phyloP scores from a whole-genome alignment of 1,140 invertebrate genomes.

The Bombus picipes region DNA sequence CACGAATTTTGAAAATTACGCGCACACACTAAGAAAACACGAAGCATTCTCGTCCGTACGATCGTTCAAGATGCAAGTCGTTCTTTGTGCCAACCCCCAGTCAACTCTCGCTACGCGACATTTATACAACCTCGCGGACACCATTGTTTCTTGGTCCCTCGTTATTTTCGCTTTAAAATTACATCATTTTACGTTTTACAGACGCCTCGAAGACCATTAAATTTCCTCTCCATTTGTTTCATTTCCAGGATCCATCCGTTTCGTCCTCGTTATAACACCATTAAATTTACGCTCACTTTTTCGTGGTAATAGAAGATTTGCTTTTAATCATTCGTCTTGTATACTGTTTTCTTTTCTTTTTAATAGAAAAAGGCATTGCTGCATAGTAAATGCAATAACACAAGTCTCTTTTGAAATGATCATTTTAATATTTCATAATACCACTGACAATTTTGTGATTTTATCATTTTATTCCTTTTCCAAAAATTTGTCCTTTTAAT shows the following conservation, averaged over 20 bases:
- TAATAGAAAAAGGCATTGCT: neutral
- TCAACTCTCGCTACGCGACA: neutral
- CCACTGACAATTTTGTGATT: neutral
- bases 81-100: neutral
- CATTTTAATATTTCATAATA: neutral
- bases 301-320: neutral
- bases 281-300: neutral
- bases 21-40: neutral
- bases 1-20: conserved; percentile 24
- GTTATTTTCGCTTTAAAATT: conserved; percentile 4
- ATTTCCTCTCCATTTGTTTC: neutral
- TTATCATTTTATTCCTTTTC: neutral
- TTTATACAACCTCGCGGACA: neutral
- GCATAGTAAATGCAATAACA: neutral
- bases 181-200: neutral
- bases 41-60: neutral
- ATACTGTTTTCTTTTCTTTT: neutral
- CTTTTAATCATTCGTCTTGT: neutral
- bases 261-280: neutral
- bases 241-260: neutral
- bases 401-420: neutral
- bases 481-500: neutral
- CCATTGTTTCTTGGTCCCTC: neutral
- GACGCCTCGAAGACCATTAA: neutral
- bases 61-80: conserved; percentile 11